Base-by-base conservation (phyloP, 2,113 vertebrate species). In the Neoarius graeffei region DNA sequence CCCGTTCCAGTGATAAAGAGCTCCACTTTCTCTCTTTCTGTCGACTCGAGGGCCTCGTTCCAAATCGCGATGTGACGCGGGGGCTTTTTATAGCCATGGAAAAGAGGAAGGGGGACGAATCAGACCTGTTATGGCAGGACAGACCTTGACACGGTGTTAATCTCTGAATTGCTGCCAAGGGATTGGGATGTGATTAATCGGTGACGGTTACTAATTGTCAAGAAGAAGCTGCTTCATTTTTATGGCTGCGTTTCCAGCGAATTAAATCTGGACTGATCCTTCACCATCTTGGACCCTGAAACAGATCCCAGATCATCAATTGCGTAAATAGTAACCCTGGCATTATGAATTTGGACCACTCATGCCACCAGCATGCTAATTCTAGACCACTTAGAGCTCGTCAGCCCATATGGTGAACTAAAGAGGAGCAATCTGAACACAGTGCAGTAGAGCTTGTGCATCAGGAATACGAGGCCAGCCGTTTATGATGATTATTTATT, bases 31-130 rank as follows among this genome's bases (percentile, higher is more conserved):
- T 80, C 50, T 81, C 80, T 81, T 59, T 23, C 56, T 42, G 74
- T 73, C 77, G 83, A 82, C 85, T 89, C 85, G 56, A 86, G 87
- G 87, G 89, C 86, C 83, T 84, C 88, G 86, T 91, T 87, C 89
- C 87, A 83, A 76, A 90, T 88, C 87, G 79, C 77, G 56, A 87
- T 71, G 86, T 76, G 76, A 71, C 50, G 66, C 67, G 64, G 50
- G 77, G 87, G 84, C 87, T 90, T 88, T 91, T 89, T 85, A 90
- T 90, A 87, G 71, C 83, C 15, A 15, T 1, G n/a, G 88, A 74
- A 17, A 81, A 64, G 62, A 85, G 83, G 35, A 48, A 79, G 85
- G 8, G 73, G 73, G 85, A 66, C 48, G 48, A 54, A 62, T 77
- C 85, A 52, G 81, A 73, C 71, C 81, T 84, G 77, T 87, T 84